Conservation (phyloP, 1,140 invertebrate genomes). For the Brachystomella parvula region DNA sequence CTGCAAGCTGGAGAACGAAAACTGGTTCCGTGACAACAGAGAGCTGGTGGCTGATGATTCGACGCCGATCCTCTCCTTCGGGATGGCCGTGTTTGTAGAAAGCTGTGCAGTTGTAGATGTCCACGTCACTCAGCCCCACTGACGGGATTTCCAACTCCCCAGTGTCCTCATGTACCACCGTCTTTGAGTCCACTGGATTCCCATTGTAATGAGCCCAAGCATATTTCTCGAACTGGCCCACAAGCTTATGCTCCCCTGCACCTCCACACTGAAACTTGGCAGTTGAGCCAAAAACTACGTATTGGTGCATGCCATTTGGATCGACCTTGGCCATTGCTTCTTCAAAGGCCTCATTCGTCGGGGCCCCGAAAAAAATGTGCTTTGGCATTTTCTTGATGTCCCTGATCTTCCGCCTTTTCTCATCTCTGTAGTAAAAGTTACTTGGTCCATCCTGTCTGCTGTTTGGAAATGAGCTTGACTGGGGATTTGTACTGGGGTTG, state of each 20-base stretch:
- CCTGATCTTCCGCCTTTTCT: no score
- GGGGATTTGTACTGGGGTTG: not conserved
- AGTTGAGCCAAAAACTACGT: not conserved
- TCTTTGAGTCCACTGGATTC: not conserved
- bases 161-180: not conserved
- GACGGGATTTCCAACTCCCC: not conserved
- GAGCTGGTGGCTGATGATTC: not conserved
- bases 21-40: not conserved
- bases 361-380: not conserved
- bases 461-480: not conserved
- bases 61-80: no score
- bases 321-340: not conserved
- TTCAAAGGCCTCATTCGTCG: not conserved
- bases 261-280: not conserved
- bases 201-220: slow-evolving; percentile 7
- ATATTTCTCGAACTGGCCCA: not conserved
- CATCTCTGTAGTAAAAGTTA: not conserved
- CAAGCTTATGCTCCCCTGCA: not conserved
- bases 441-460: not conserved
- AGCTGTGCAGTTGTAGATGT: slow-evolving; percentile 7
- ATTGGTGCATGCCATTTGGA: slow-evolving; percentile 4
- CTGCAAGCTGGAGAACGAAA: not conserved
- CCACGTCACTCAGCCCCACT: not conserved
- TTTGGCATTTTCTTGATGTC: not conserved
- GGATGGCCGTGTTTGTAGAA: not conserved